phyloP scores from a whole-genome alignment of 2,113 vertebrate genomes.

The Pyxicephalus adspersus region DNA sequence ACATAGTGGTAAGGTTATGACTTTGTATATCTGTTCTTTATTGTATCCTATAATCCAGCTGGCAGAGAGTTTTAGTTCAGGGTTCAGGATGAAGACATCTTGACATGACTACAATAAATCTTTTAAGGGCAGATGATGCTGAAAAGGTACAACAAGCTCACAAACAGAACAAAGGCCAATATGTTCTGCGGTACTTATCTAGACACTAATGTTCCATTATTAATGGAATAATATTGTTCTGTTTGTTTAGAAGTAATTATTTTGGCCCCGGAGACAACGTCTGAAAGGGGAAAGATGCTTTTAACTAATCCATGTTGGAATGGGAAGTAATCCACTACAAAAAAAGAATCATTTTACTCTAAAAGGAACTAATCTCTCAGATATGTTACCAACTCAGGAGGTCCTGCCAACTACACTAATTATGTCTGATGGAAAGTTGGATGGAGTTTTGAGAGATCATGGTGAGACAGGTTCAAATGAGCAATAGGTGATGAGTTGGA shows the following conservation, averaged over 20 bases:
- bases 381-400: conserved; percentile 23
- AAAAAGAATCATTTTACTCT: not conserved
- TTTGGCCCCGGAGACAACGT: not conserved
- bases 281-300: not conserved
- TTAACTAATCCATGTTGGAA: conserved; percentile 4
- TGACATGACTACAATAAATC: not conserved
- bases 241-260: conserved; percentile 16
- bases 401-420: not conserved
- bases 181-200: not conserved
- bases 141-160: not conserved
- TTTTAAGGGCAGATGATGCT: not conserved
- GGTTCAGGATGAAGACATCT: conserved; percentile 2
- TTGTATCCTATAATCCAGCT: not conserved
- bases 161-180: conserved; percentile 5
- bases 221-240: not conserved
- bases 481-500: conserved; percentile 28
- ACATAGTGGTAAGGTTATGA: no score
- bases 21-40: no score
- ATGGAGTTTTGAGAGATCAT: not conserved
- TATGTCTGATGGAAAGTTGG: not conserved
- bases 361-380: conserved; percentile 11
- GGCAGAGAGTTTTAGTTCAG: conserved; percentile 1
- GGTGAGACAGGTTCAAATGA: not conserved
- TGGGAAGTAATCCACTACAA: conserved; percentile 20
- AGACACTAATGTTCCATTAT: not conserved